Evolutionary conservation across 2,113 vertebrate genomes (phyloP), one percentile per base, ranked within the genome.

Genomic region (Corapipo altera): DNA sequence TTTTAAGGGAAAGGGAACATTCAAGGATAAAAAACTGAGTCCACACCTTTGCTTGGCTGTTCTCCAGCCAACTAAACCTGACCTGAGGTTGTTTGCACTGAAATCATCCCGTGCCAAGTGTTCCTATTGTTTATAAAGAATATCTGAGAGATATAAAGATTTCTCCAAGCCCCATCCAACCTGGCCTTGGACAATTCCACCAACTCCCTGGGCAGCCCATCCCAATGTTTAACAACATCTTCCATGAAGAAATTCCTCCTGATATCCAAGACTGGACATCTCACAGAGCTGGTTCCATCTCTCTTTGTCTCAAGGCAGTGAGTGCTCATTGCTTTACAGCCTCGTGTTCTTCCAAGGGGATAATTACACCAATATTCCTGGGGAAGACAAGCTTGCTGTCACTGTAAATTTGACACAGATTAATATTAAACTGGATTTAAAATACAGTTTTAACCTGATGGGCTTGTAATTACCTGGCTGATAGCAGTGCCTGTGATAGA

Each of bases 381-480:
- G 39, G 26, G 32, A 77, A 89, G 44, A 70, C 32, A 73, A 77
- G 75, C 49, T 35, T 26, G 41, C 51, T 81, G 51, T 46, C 89
- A 66, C 65, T 62, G 43, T 13, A 61, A 80, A 84, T 91, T 51
- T 89, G 64, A 86, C 87, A 96, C 28, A 92, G 80, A 92, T 90
- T 93, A 77, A 84, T 74, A 74, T 58, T 84, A 89, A 91, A 95
- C 64, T 58, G 73, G 72, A 94, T 84, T 89, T 73, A 64, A 83
- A 84, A 84, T 3, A 33, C 61, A 90, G 33, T 5, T 84, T 91
- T 84, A 74, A 59, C 23, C 32, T 35, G 26, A 89, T 37, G 33
- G 52, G 23, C 37, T 58, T 92, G 59, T 89, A 89, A 95, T 86
- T 95, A 86, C 59, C 76, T 84, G 37, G 37, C 65, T 91, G 71